phyloP scores from a whole-genome alignment of 2,797 vertebrate species.

The Tiaroga cobitis region DNA sequence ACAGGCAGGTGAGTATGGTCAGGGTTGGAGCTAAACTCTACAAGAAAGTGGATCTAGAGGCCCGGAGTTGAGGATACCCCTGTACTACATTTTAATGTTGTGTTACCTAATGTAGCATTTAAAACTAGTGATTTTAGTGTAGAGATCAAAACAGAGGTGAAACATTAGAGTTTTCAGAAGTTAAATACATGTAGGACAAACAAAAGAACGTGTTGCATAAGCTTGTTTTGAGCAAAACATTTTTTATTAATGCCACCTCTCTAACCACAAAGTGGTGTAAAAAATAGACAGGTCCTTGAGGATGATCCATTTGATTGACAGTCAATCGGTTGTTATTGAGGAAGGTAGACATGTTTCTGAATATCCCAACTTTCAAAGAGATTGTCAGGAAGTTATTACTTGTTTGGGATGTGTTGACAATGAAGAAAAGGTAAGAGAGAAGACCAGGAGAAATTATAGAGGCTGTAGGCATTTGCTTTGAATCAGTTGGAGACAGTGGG shows the following conservation, averaged over 20 bases:
- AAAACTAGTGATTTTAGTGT: neutral
- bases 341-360: neutral
- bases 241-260: neutral
- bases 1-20: too few species aligned
- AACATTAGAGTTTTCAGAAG: neutral
- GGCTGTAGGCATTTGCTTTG: too few species aligned
- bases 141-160: neutral
- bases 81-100: too few species aligned
- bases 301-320: neutral
- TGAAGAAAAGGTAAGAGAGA: neutral
- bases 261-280: neutral
- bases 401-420: neutral
- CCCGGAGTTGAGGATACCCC: too few species aligned
- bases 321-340: neutral
- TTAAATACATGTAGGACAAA: too few species aligned
- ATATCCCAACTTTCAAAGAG: neutral
- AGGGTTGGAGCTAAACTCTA: too few species aligned
- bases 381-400: neutral
- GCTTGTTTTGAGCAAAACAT: neutral
- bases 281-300: neutral
- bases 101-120: too few species aligned
- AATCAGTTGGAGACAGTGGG: too few species aligned
- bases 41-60: too few species aligned
- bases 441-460: neutral
- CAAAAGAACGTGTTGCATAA: too few species aligned